Base-by-base conservation (phyloP, 2,888 invertebrate species). In the Cordilura impudica region DNA sequence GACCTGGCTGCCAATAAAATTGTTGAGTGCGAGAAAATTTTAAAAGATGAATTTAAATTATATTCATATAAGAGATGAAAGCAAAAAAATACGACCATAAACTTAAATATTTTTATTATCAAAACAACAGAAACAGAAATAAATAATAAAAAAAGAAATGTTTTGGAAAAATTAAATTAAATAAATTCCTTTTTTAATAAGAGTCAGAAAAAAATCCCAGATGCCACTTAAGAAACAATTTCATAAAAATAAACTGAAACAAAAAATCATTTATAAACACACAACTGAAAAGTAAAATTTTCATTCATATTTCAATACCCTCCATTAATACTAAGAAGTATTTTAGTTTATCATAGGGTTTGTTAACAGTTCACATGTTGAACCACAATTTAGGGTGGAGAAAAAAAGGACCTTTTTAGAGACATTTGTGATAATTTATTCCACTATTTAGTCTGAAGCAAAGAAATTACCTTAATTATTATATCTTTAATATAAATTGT, bases 211-310 rank as follows among this genome's bases (percentile, higher is more conserved):
- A 63, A 63, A 63, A n/a, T 51, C 63, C 63, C 63, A 63, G 63
- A 63, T 63, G 63, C 63, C 63, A 63, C 63, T 51, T 63, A 47
- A 47, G 16, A 56, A 58, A 56, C 54, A 47, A 56, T 56, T 69
- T 69, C 39, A 47, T 67, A 47, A 47, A 69, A 69, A 29, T 45
- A 69, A 47, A 49, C 35, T 54, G 58, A 58, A 58, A 69, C 12
- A n/a, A 69, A 43, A 69, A 58, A 56, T 58, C 49, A 69, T 56
- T 58, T 58, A 49, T 19, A 43, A 29, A 23, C 10, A 47, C 35
- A n/a, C 29, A 54, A 10, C 26, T 29, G 54, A 54, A 54, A 54
- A 14, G 26, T n/a, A n/a, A n/a, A n/a, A n/a, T n/a, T n/a, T n/a
- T n/a, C n/a, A n/a, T n/a, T n/a, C n/a, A n/a, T n/a, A n/a, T n/a